A percentile compares a stretch with the other conserved stretches of the same genome.
Evolutionary conservation across 1,140 invertebrate genomes (phyloP).

Genomic region (Ptiloglossa arizonensis): DNA sequence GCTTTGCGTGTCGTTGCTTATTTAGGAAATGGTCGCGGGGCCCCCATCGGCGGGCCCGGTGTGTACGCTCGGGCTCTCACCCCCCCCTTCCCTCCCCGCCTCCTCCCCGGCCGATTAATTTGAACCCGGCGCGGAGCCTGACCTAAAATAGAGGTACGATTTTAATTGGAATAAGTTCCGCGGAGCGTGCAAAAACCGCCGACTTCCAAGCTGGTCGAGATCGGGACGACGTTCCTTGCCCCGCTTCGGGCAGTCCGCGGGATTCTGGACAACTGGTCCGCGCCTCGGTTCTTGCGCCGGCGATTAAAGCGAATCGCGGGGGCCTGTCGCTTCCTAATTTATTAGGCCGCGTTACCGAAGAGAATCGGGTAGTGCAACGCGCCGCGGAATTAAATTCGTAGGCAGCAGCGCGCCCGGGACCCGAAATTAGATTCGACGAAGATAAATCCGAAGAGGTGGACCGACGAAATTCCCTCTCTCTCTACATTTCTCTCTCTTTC

Average conservation of each 20-base stretch:
- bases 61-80: not conserved
- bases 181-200: slow-evolving; percentile 51
- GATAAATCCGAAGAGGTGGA: slow-evolving; percentile 29
- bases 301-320: slow-evolving; percentile 67
- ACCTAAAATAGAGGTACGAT: slow-evolving; percentile 71
- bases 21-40: slow-evolving; percentile 14
- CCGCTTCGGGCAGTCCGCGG: slow-evolving; percentile 55
- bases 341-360: slow-evolving; percentile 56
- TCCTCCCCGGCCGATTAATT: slow-evolving; percentile 46
- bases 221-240: slow-evolving; percentile 36
- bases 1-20: slow-evolving; percentile 8
- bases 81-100: too few species aligned
- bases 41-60: too few species aligned
- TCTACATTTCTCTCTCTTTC: too few species aligned
- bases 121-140: not conserved
- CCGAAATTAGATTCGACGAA: slow-evolving; percentile 35
- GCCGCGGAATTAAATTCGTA: slow-evolving; percentile 37
- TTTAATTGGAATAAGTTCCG: slow-evolving; percentile 74
- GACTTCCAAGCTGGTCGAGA: slow-evolving; percentile 19
- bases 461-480: too few species aligned
- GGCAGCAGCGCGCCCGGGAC: not conserved
- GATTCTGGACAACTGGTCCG: slow-evolving; percentile 30
- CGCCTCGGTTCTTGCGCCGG: slow-evolving; percentile 62
- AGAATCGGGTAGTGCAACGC: not conserved
- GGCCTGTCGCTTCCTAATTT: slow-evolving; percentile 64